A percentile compares a stretch with the other conserved stretches of the same genome.
These are phyloP conservation scores for Zygaena filipendulae DNA, from an alignment of 2,888 invertebrate species.

Conservation along the genomic window DNA sequence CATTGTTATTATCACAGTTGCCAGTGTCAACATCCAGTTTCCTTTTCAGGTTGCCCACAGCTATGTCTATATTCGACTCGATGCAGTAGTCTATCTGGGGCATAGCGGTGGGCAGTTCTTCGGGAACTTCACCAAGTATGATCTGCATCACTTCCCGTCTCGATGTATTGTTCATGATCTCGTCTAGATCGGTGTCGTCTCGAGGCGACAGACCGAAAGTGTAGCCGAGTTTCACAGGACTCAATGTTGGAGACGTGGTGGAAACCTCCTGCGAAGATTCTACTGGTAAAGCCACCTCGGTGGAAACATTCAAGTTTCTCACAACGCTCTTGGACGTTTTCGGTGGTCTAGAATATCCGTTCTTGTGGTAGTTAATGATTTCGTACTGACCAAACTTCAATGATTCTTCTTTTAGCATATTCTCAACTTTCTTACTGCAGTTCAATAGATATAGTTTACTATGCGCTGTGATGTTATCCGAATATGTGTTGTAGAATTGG, in stretches of 20 bases:
- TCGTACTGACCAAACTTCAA: slow-evolving; percentile 36
- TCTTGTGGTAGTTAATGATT: slow-evolving; percentile 45
- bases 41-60: slow-evolving; percentile 31
- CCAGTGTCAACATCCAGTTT: slow-evolving; percentile 36
- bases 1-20: slow-evolving; percentile 40
- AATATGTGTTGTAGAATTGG: slow-evolving; percentile 33
- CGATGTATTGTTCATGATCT: slow-evolving; percentile 54
- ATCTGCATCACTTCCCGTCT: slow-evolving; percentile 61
- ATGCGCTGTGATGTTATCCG: slow-evolving; percentile 17
- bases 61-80: slow-evolving; percentile 37
- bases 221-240: slow-evolving; percentile 55
- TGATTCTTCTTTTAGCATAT: slow-evolving; percentile 37
- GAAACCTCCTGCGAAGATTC: slow-evolving; percentile 10
- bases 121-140: slow-evolving; percentile 45
- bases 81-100: slow-evolving; percentile 46
- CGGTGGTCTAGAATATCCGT: slow-evolving; percentile 39
- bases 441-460: slow-evolving; percentile 44
- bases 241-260: slow-evolving; percentile 25
- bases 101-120: slow-evolving; percentile 35
- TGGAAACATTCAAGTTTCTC: slow-evolving; percentile 34
- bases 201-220: slow-evolving; percentile 53
- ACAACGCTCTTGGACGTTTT: slow-evolving; percentile 33
- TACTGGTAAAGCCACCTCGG: slow-evolving; percentile 41
- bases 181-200: slow-evolving; percentile 52
- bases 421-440: slow-evolving; percentile 48